Evolutionary conservation across 2,113 vertebrate species (phyloP).

Genomic region (Sorex araneus): DNA sequence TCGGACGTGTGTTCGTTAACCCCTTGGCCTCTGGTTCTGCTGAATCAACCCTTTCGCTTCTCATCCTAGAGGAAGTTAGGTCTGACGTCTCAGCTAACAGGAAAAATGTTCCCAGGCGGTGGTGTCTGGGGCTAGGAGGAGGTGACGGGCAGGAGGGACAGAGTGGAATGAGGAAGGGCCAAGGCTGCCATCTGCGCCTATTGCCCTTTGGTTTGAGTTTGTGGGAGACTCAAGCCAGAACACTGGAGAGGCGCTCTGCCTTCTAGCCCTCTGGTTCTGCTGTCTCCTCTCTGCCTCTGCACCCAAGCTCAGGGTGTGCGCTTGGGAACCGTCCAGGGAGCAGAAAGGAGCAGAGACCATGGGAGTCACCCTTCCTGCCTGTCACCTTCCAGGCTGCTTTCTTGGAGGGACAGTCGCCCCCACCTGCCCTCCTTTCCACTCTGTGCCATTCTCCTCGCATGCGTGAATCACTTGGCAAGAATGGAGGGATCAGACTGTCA

Average conservation of each 20-base stretch:
- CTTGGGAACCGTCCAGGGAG: background rate
- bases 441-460: background rate
- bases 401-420: background rate
- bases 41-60: background rate
- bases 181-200: background rate
- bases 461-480: too few relatives aligned
- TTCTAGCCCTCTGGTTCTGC: background rate
- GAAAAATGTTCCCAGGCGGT: background rate
- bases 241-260: background rate
- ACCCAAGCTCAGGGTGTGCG: background rate
- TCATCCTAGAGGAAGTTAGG: conserved; percentile 9
- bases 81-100: background rate
- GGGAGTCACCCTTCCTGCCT: background rate
- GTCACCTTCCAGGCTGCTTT: background rate
- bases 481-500: too few relatives aligned
- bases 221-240: background rate
- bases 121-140: background rate
- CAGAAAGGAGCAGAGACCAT: background rate
- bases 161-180: background rate
- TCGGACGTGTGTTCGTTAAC: background rate
- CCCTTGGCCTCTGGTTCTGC: conserved; percentile 19
- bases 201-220: background rate
- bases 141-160: background rate
- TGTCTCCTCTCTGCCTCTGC: background rate
- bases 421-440: background rate